phyloP scores from a whole-genome alignment of 2,113 vertebrate species.

The Chloropsis hardwickii region DNA sequence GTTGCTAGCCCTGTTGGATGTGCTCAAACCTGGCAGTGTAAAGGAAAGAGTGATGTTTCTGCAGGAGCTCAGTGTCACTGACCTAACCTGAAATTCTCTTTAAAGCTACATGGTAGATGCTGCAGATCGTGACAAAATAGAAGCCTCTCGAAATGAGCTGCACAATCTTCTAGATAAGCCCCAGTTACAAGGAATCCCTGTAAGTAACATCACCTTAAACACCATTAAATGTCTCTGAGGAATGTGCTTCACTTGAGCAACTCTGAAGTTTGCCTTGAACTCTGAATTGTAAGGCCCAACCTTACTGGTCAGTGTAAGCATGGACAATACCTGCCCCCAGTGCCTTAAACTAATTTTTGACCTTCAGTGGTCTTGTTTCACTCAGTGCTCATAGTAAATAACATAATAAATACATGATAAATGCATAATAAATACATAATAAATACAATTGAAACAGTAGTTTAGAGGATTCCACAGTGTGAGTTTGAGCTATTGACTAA shows the following conservation, averaged over 20 bases:
- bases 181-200: constrained; percentile 97
- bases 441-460: background rate
- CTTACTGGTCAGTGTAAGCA: background rate
- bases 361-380: background rate
- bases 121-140: constrained; percentile 95
- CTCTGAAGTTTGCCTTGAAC: background rate
- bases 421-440: background rate
- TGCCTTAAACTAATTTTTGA: background rate
- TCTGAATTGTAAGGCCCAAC: background rate
- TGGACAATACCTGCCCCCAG: background rate
- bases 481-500: background rate
- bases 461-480: background rate
- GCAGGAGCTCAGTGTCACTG: background rate
- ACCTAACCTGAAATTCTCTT: constrained; percentile 34
- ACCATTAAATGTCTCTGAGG: background rate
- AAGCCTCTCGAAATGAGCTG: constrained; percentile 96
- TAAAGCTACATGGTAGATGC: constrained; percentile 98
- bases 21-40: background rate
- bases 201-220: constrained; percentile 70
- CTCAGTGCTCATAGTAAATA: background rate
- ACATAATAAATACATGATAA: too few relatives aligned
- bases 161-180: constrained; percentile 99
- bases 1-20: background rate
- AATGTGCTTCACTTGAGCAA: background rate
- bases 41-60: background rate